A percentile compares a stretch with the other conserved stretches of the same genome.
Evolutionary conservation across 2,797 vertebrate genomes (phyloP).

Genomic region (Acanthornis magna): DNA sequence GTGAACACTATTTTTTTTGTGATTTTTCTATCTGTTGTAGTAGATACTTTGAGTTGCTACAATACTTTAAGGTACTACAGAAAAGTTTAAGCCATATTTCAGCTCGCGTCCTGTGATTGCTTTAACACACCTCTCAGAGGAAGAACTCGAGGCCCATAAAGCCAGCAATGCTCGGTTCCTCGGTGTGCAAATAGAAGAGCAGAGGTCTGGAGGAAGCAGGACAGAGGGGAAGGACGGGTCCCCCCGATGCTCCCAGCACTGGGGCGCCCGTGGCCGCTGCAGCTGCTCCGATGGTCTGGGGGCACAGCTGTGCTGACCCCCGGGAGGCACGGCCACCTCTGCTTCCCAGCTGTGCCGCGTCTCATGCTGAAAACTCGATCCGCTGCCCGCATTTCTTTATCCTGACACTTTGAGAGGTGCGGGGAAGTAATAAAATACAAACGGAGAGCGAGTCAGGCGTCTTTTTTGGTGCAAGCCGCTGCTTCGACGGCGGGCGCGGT

Average conservation of each 20-base stretch:
- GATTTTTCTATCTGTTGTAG: not conserved
- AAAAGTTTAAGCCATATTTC: not conserved
- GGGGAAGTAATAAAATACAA: not conserved
- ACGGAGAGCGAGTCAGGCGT: not conserved
- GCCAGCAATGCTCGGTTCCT: not conserved
- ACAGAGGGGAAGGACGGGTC: fast-evolving
- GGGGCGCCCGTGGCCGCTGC: not conserved
- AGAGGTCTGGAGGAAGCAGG: not conserved
- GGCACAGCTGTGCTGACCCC: not conserved
- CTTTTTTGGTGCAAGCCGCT: not conserved
- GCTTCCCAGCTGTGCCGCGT: not conserved
- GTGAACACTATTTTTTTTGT: not conserved
- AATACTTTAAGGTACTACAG: not conserved
- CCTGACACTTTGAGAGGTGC: not conserved
- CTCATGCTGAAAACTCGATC: not conserved
- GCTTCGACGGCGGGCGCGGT: not conserved
- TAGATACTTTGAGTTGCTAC: not conserved
- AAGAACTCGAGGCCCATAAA: not conserved
- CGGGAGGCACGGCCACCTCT: not conserved
- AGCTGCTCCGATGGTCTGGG: fast-evolving
- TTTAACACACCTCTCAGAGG: not conserved
- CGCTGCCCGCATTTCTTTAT: not conserved
- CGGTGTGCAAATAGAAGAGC: not conserved
- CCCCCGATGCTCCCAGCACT: fast-evolving
- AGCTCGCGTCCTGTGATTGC: not conserved